These are phyloP conservation scores for Drosophila pectinifera DNA, from an alignment of 1,140 invertebrate species.

Conservation along the genomic window DNA sequence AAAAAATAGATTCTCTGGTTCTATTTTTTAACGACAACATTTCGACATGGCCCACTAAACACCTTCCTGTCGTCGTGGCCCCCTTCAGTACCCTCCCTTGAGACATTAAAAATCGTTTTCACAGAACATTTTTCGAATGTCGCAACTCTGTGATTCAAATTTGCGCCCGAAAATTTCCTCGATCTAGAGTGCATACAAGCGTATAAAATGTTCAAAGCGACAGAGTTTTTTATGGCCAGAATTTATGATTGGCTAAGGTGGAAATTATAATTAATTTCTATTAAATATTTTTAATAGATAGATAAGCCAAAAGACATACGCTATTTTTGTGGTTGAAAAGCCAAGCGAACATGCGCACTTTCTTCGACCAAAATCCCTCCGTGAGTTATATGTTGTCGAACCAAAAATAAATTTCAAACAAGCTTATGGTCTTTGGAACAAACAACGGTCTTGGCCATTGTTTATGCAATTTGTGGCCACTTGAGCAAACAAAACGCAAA, in stretches of 20 bases:
- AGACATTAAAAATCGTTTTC: slow-evolving; percentile 55
- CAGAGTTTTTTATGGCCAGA: slow-evolving; percentile 42
- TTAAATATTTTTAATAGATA: slow-evolving; percentile 34
- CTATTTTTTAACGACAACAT: slow-evolving; percentile 68
- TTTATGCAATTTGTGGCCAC: slow-evolving; percentile 51
- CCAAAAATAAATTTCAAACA: slow-evolving; percentile 54
- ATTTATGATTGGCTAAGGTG: slow-evolving; percentile 55
- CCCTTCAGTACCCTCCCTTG: slow-evolving; percentile 6
- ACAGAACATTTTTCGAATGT: slow-evolving; percentile 35
- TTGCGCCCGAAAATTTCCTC: slow-evolving; percentile 9
- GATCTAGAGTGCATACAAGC: slow-evolving; percentile 4
- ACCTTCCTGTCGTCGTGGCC: slow-evolving; percentile 23
- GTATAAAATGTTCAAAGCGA: slow-evolving; percentile 49
- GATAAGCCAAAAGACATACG: slow-evolving; percentile 11
- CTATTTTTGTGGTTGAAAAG: neutral
- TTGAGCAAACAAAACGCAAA: slow-evolving; percentile 38
- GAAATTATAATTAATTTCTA: slow-evolving; percentile 47
- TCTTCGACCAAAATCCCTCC: slow-evolving; percentile 32
- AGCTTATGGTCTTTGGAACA: slow-evolving; percentile 32
- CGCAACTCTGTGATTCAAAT: slow-evolving; percentile 40
- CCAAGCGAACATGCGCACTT: slow-evolving; percentile 11
- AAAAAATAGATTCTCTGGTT: slow-evolving; percentile 42
- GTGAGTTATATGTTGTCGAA: slow-evolving; percentile 24
- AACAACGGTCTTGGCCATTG: slow-evolving; percentile 36
- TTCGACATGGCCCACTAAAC: slow-evolving; percentile 77